phyloP scores from a whole-genome alignment of 2,797 vertebrate species.

The Amblyraja radiata region DNA sequence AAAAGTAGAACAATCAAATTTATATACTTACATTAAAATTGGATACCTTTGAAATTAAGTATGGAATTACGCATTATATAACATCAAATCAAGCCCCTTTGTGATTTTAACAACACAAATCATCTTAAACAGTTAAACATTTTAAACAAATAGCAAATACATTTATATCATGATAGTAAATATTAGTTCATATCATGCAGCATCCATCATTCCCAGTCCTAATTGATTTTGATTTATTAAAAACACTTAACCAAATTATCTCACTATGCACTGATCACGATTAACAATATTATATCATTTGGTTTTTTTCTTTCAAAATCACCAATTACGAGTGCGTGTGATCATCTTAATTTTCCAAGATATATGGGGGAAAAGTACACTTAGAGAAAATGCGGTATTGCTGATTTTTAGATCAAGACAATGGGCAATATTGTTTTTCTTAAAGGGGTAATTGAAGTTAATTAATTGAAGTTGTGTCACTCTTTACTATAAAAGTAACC shows the following conservation, averaged over 20 bases:
- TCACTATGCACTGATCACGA: neutral
- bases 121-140: neutral
- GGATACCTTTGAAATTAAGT: neutral
- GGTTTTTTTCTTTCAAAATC: no score
- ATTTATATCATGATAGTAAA: neutral
- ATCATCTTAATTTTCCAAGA: neutral
- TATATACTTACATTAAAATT: neutral
- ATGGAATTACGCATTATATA: neutral
- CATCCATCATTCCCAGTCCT: neutral
- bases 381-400: neutral
- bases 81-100: neutral
- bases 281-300: neutral
- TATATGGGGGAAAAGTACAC: neutral
- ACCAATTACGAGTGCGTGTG: neutral
- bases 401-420: neutral
- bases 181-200: neutral
- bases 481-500: neutral
- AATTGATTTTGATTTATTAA: neutral
- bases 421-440: neutral
- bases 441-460: neutral
- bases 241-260: neutral
- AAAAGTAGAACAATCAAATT: neutral
- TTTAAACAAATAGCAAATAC: neutral
- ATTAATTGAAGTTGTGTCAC: neutral
- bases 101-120: neutral